Evolutionary conservation across 1,140 invertebrate genomes (phyloP), one percentile per base, ranked within the genome.

Genomic region (Trichogramma pretiosum): DNA sequence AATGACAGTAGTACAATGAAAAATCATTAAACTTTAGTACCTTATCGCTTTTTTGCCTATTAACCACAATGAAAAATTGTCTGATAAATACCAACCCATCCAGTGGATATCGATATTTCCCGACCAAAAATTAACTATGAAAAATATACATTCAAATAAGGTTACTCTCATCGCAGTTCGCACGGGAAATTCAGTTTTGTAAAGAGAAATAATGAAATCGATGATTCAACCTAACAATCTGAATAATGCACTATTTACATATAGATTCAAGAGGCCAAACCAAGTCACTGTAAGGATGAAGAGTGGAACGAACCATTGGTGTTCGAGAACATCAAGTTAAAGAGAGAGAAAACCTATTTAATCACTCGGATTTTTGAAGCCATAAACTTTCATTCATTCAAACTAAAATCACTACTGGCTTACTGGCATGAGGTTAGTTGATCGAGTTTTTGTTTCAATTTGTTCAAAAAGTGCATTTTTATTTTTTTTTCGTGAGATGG

Each of bases 341-440:
- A 11, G 19, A 8, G 19, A 28, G 13, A 11, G 18, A n/a, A 41
- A 30, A 5, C 14, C 9, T 40, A 34, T 35, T 45, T 50, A 7
- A 50, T 21, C 5, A 42, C 48, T 10, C 19, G 48, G 4, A 21
- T 50, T 2, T 34, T 48, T 16, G 23, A 35, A 30, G 17, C 19
- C 24, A 46, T 40, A 42, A 51, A 54, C 11, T 48, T 44, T 24
- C 46, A 66, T 35, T 56, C 56, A 24, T 53, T 53, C 45, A 37
- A 64, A 26, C 56, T 59, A 45, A 57, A 36, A 42, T 54, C 56
- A 3, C 24, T 66, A 18, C 52, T 54, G 21, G 40, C 35, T 19
- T 67, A 59, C 45, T 65, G 64, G 57, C 21, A 16, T 10, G 37
- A 50, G 37, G 48, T 50, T 28, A 5, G 11, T 11, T 28, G 11